These are phyloP conservation scores for Melanotus villosus DNA, from an alignment of 2,888 invertebrate genomes.

Conservation along the genomic window DNA sequence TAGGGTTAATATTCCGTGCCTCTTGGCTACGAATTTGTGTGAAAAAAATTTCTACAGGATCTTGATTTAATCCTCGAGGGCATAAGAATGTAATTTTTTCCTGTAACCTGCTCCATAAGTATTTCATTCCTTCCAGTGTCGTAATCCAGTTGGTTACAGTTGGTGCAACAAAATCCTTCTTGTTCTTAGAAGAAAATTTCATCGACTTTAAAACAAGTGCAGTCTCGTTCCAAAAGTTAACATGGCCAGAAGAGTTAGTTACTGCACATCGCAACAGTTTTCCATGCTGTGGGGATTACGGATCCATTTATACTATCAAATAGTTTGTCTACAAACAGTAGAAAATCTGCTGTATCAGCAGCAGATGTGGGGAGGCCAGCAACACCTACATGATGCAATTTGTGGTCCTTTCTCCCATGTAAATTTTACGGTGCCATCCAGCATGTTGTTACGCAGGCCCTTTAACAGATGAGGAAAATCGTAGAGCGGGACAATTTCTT, in stretches of 20 bases:
- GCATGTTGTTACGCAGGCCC: constrained; percentile 35
- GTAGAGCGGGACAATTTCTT: constrained; percentile 34
- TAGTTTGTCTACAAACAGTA: constrained; percentile 41
- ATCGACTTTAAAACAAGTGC: neutral
- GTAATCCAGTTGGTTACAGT: constrained; percentile 8
- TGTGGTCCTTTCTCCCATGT: neutral
- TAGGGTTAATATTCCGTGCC: constrained; percentile 42
- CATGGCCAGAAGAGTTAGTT: neutral
- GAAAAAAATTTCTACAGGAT: constrained; percentile 47
- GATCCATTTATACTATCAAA: constrained; percentile 45
- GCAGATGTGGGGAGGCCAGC: constrained; percentile 8
- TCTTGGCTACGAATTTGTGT: constrained; percentile 37
- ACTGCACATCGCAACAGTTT: constrained; percentile 16
- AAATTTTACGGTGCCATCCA: constrained; percentile 2
- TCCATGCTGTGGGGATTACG: neutral
- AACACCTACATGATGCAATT: constrained; percentile 31
- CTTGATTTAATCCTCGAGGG: constrained; percentile 42
- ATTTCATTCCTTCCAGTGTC: neutral
- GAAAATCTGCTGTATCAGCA: constrained; percentile 33
- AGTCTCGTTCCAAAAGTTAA: constrained; percentile 10
- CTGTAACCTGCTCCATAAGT: neutral
- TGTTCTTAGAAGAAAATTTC: neutral
- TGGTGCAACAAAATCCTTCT: constrained; percentile 10
- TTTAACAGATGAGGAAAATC: constrained; percentile 44
- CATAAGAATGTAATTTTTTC: neutral